Conservation (phyloP, 2,888 invertebrate genomes). For the Oscheius sp. region DNA sequence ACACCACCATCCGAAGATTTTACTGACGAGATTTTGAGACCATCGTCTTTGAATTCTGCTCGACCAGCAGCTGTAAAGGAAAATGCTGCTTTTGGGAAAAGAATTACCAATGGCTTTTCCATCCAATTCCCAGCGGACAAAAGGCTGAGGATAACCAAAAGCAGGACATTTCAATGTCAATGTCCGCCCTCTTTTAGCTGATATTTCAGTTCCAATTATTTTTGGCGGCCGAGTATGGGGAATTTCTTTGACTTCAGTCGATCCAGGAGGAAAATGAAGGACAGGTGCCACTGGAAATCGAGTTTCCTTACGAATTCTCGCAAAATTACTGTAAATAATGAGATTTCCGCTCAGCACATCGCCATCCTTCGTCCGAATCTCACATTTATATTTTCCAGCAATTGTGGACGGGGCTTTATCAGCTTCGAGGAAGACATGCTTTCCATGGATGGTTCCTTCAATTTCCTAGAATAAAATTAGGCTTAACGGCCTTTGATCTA, state of each 20-base stretch:
- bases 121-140: conserved; percentile 54
- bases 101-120: conserved; percentile 43
- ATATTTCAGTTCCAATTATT: conserved; percentile 12
- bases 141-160: conserved; percentile 45
- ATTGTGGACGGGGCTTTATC: conserved; percentile 45
- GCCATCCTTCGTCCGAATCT: conserved; percentile 52
- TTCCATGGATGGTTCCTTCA: conserved; percentile 41
- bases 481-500: not conserved
- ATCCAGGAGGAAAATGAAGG: conserved; percentile 41
- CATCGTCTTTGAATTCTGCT: conserved; percentile 27
- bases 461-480: conserved; percentile 40
- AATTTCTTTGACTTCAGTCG: conserved; percentile 39
- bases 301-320: not conserved
- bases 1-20: conserved; percentile 37
- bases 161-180: conserved; percentile 50
- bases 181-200: conserved; percentile 34
- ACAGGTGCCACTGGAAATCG: conserved; percentile 49
- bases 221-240: conserved; percentile 13
- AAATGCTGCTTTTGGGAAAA: not conserved
- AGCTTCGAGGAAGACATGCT: conserved; percentile 47
- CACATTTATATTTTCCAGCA: conserved; percentile 54
- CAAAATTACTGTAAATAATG: conserved; percentile 49
- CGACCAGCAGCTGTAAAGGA: conserved; percentile 8
- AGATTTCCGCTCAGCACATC: conserved; percentile 50
- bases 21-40: conserved; percentile 17